Conservation (phyloP, 1,140 invertebrate genomes). For the Platorchestia sp. region DNA sequence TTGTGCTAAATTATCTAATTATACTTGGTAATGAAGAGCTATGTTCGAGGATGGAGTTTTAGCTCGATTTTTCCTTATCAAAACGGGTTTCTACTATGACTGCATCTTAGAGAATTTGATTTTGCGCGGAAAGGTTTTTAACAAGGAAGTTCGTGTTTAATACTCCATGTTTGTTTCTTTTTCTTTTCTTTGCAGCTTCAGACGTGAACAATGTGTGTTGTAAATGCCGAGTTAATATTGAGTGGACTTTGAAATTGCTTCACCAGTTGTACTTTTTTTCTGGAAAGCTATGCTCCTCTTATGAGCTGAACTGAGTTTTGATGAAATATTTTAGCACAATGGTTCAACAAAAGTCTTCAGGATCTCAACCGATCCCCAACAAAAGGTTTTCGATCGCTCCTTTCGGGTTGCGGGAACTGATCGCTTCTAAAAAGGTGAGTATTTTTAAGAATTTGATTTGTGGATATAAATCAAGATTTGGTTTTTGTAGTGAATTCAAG, state of each 20-base stretch:
- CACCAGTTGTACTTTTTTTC: background rate
- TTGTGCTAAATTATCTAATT: no score
- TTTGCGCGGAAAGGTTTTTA: background rate
- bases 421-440: conserved; percentile 16
- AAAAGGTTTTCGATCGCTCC: conserved; percentile 34
- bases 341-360: conserved; percentile 15
- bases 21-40: background rate
- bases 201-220: background rate
- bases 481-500: background rate
- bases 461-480: background rate
- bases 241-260: background rate
- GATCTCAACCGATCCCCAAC: background rate
- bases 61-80: background rate
- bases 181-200: background rate
- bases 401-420: background rate
- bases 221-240: background rate
- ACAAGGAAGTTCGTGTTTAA: no score
- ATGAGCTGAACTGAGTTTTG: background rate
- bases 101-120: background rate
- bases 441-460: background rate
- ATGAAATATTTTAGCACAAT: background rate
- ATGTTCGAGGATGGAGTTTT: background rate
- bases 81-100: background rate
- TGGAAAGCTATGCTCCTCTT: no score
- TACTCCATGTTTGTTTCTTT: background rate